Base-by-base conservation (phyloP, 2,888 invertebrate species). In the Megalurothrips usitatus region DNA sequence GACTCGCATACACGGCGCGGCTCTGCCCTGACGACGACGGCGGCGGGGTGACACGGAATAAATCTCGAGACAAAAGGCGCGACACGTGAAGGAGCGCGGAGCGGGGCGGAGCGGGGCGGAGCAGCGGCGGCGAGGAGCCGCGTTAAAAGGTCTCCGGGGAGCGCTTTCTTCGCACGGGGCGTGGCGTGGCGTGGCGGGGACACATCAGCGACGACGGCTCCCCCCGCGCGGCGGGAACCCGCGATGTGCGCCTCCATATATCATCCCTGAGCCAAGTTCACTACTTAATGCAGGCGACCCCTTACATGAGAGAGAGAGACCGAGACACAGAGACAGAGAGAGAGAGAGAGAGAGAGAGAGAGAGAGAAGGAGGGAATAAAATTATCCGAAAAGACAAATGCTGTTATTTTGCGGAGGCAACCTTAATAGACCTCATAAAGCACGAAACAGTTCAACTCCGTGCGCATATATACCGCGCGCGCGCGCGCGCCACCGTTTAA, bases 391-490 rank as follows among this genome's bases (percentile, higher is more conserved):
- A 68, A 26, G 26, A n/a, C n/a, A 68, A 68, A 23, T n/a, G 23
- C 26, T 68, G 68, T 68, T 68, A 68, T 68, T 68, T 68, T 23
- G 68, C 68, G 68, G 68, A 26, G 68, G 58, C 58, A 12, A 68
- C 68, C 68, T 68, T 68, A 68, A 68, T 68, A 68, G 68, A 68
- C 26, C 68, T 68, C 68, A 68, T 68, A 68, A 68, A 68, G 68
- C 68, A 68, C 52, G 52, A 12, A 43, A 19, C 58, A 58, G 68
- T 26, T 68, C 23, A 23, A 58, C 58, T 58, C 58, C 2, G 34
- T 4, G 19, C 52, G 19, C 52, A 49, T 14, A 49, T 14, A 49
- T 14, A 49, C 49, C 9, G 49, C 49, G 14, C 49, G 9, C 14
- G 49, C 52, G 14, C 23, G 11, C 23, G 68, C 68, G 11, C 52